phyloP scores from a whole-genome alignment of 2,888 invertebrate species.

The Empis stercorea region DNA sequence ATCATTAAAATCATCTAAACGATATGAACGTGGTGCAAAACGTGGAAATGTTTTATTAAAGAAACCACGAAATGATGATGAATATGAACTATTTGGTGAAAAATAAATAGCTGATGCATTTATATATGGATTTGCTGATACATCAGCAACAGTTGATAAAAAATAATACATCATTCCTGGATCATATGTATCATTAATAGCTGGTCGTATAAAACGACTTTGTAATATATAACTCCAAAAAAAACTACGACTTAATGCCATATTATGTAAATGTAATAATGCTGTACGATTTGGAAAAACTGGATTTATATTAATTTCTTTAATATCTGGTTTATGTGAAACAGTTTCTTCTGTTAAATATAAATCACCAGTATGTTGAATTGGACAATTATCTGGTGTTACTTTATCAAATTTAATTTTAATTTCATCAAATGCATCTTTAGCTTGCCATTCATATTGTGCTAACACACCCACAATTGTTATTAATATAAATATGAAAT shows the following conservation, averaged over 20 bases:
- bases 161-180: slow-evolving; percentile 98
- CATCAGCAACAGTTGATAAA: slow-evolving; percentile 86
- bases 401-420: slow-evolving; percentile 72
- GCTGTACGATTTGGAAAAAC: slow-evolving; percentile 90
- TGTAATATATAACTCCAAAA: slow-evolving; percentile 92
- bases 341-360: slow-evolving; percentile 73
- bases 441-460: slow-evolving; percentile 84
- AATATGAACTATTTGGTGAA: slow-evolving; percentile 85
- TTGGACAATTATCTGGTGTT: slow-evolving; percentile 76
- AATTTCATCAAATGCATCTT: slow-evolving; percentile 83
- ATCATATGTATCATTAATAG: slow-evolving; percentile 84
- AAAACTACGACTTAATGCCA: slow-evolving; percentile 91
- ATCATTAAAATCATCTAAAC: slow-evolving; percentile 89
- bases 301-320: slow-evolving; percentile 87
- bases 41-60: slow-evolving; percentile 91
- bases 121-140: slow-evolving; percentile 80
- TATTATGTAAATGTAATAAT: slow-evolving; percentile 84
- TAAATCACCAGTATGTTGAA: slow-evolving; percentile 71
- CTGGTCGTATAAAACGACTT: slow-evolving; percentile 77
- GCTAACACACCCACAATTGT: slow-evolving; percentile 48
- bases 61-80: slow-evolving; percentile 87
- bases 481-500: slow-evolving; percentile 25
- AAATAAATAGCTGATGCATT: slow-evolving; percentile 91
- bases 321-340: slow-evolving; percentile 85
- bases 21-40: slow-evolving; percentile 86